Percentiles rank a stretch among this genome's conserved stretches.
These are phyloP conservation scores for Pteruthius melanotis DNA, from an alignment of 2,113 vertebrate genomes.

Conservation along the genomic window DNA sequence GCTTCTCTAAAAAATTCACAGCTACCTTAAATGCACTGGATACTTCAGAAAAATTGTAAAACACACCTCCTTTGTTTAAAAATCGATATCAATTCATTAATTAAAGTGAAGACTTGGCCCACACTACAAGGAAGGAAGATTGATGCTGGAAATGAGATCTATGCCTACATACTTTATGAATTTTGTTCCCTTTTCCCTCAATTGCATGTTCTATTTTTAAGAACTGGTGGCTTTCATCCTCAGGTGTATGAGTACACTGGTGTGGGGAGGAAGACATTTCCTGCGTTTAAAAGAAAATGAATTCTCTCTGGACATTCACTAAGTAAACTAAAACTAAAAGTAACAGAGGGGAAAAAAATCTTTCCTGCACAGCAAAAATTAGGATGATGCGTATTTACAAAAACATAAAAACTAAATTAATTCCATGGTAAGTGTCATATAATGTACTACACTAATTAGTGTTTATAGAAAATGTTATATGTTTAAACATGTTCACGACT, in stretches of 20 bases:
- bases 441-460: not conserved
- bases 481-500: not conserved
- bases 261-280: not conserved
- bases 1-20: not conserved
- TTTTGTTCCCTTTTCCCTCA: not conserved
- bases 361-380: not conserved
- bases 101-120: not conserved
- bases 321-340: slow-evolving; percentile 1
- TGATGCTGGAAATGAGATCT: not conserved
- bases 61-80: not conserved
- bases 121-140: not conserved
- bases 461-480: not conserved
- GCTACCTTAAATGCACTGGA: not conserved
- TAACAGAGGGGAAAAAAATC: not conserved
- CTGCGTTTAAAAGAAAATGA: not conserved
- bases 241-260: not conserved
- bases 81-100: slow-evolving; percentile 11
- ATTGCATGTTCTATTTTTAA: not conserved
- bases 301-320: not conserved
- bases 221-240: not conserved
- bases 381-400: not conserved
- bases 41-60: not conserved
- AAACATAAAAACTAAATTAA: not conserved
- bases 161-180: not conserved
- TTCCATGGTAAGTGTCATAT: not conserved